Percentiles rank a stretch among this genome's conserved stretches.
Evolutionary conservation across 2,888 invertebrate species (phyloP).

Genomic region (Bellardia pandia): DNA sequence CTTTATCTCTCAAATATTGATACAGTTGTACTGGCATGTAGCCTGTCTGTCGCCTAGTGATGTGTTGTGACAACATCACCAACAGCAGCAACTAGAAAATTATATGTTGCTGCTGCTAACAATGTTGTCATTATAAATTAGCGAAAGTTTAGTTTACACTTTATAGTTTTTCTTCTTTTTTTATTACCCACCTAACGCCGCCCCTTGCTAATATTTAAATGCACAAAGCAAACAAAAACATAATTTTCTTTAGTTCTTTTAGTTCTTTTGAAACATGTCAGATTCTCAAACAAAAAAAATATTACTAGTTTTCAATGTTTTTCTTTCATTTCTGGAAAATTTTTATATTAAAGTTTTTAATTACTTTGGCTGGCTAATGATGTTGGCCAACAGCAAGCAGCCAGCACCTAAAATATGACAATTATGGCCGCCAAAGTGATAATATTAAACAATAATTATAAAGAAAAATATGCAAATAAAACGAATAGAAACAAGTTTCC

Average conservation of each 20-base stretch:
- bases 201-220: conserved; percentile 20
- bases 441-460: conserved; percentile 58
- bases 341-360: conserved; percentile 66
- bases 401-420: conserved; percentile 59
- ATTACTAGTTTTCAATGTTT: conserved; percentile 36
- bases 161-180: conserved; percentile 22
- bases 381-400: conserved; percentile 59
- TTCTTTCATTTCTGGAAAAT: conserved; percentile 1
- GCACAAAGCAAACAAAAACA: conserved; percentile 23
- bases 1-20: conserved; percentile 67
- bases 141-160: conserved; percentile 65
- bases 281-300: conserved; percentile 53
- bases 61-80: conserved; percentile 43
- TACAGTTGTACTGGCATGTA: conserved; percentile 56
- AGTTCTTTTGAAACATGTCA: conserved; percentile 41
- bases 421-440: conserved; percentile 56
- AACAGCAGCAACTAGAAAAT: conserved; percentile 28
- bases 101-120: conserved; percentile 30
- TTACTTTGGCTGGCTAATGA: conserved; percentile 71
- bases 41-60: conserved; percentile 30
- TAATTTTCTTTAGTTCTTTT: conserved; percentile 41
- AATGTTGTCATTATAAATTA: conserved; percentile 70
- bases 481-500: not conserved
- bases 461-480: conserved; percentile 45
- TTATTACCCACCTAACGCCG: not conserved